These are phyloP conservation scores for Synanthedon myopaeformis DNA, from an alignment of 2,888 invertebrate genomes.

Conservation along the genomic window DNA sequence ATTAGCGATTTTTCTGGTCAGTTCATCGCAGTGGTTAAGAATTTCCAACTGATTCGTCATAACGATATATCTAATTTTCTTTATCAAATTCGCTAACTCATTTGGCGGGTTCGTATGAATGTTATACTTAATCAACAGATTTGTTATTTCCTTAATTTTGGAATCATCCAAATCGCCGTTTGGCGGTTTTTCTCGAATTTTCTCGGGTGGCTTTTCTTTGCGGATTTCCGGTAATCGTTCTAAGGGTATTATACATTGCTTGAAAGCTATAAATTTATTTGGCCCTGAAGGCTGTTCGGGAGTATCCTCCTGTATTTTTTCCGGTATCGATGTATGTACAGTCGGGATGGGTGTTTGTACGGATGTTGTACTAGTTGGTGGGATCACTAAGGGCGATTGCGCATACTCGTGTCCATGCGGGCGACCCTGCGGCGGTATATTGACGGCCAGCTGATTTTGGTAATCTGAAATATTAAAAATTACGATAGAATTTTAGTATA, in stretches of 20 bases:
- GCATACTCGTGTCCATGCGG: neutral
- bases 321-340: neutral
- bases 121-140: slow-evolving; percentile 28
- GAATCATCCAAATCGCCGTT: slow-evolving; percentile 10
- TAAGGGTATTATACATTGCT: slow-evolving; percentile 6
- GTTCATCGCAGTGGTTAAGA: slow-evolving; percentile 15
- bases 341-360: too few species aligned
- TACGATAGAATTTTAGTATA: neutral
- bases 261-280: neutral
- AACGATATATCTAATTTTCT: slow-evolving; percentile 18
- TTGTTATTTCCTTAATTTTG: slow-evolving; percentile 26
- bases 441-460: neutral
- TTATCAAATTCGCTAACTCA: slow-evolving; percentile 19
- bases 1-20: slow-evolving; percentile 33
- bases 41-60: neutral
- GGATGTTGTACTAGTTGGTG: neutral
- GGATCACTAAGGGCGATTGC: neutral
- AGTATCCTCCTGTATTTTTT: neutral
- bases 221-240: slow-evolving; percentile 1
- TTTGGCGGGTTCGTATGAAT: slow-evolving; percentile 16
- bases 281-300: neutral
- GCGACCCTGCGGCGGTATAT: neutral
- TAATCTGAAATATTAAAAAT: neutral
- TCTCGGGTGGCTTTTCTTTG: neutral
- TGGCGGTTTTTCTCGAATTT: neutral